phyloP scores from a whole-genome alignment of 2,797 vertebrate species.

The Paramormyrops hopkinsi region DNA sequence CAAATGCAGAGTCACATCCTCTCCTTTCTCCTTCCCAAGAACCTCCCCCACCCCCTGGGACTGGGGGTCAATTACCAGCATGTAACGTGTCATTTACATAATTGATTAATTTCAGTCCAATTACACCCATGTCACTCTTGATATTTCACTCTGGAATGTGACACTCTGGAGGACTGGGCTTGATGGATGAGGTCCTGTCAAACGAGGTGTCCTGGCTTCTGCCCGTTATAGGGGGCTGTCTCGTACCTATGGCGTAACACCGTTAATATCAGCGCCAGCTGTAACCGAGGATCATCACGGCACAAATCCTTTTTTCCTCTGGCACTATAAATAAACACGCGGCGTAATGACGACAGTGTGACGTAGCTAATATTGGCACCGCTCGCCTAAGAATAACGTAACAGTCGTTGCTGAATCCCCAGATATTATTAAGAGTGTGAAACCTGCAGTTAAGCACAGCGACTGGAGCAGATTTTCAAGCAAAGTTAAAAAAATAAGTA shows the following conservation, averaged over 20 bases:
- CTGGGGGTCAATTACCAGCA: neutral
- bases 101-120: conserved; percentile 26
- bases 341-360: neutral
- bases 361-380: neutral
- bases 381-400: neutral
- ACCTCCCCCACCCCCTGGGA: neutral
- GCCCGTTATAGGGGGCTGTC: neutral
- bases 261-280: neutral
- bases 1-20: conserved; percentile 22
- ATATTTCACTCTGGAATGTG: conserved; percentile 15
- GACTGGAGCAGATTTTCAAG: neutral
- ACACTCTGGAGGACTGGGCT: neutral
- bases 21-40: neutral
- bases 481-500: neutral
- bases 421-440: neutral
- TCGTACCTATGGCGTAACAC: neutral
- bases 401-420: neutral
- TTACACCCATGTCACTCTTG: conserved; percentile 15
- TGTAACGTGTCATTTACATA: conserved; percentile 20
- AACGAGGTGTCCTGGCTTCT: neutral
- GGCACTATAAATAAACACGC: neutral
- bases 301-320: neutral
- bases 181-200: conserved; percentile 17
- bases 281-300: neutral
- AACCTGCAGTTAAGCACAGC: neutral